Evolutionary conservation across 2,113 vertebrate genomes (phyloP).

Genomic region (Grammomys dolichurus): DNA sequence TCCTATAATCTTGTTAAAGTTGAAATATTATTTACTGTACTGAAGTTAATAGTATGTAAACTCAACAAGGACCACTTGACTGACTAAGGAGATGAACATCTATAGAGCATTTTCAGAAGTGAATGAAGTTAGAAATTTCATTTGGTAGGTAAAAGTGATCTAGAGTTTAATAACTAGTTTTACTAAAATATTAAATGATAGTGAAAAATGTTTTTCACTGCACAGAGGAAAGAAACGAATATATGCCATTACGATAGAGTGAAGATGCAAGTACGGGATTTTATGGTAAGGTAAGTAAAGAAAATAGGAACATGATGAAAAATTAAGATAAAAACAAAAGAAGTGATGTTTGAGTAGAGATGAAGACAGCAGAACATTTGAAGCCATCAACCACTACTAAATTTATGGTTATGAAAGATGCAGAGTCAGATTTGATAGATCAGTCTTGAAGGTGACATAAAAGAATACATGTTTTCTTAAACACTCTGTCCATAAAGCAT

Average conservation of each 20-base stretch:
- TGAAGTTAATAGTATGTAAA: not conserved
- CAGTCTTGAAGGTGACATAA: not conserved
- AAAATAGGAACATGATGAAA: not conserved
- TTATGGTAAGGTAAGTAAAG: not conserved
- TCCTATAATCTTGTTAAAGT: not conserved
- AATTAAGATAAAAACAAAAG: not conserved
- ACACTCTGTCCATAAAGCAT: not conserved
- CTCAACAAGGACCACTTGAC: not conserved
- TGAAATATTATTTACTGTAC: not conserved
- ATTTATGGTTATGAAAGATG: not conserved
- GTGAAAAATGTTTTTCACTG: not conserved
- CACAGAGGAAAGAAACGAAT: not conserved
- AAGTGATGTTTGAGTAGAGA: not conserved
- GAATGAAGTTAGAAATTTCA: not conserved
- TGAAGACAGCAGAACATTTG: not conserved
- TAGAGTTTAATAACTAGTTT: not conserved
- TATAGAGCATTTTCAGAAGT: not conserved
- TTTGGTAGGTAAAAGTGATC: not conserved
- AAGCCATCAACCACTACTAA: not conserved
- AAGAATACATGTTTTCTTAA: not conserved
- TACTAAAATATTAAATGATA: not conserved
- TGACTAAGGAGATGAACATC: not conserved
- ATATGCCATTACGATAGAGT: not conserved
- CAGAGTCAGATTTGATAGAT: not conserved
- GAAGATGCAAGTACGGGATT: not conserved